Base-by-base conservation (phyloP, 35 echinoderm and acorn worm species). In the Heliocidaris tuberculata region DNA sequence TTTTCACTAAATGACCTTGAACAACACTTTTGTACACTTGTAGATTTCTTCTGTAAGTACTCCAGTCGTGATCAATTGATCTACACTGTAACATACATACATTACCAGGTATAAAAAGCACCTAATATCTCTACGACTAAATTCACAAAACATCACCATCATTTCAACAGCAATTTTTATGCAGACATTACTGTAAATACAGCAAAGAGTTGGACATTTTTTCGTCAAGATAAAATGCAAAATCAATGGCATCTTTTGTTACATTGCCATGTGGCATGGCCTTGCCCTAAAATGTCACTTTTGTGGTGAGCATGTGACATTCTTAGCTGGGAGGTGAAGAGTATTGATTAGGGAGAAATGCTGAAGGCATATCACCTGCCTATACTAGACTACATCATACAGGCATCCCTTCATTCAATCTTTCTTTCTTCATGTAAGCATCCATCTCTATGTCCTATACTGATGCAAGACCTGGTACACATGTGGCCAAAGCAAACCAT, bases 331-430 rank as follows among this genome's bases (percentile, higher is more conserved):
- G 65, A 78, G 65, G 65, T 78, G 65, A 78, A 27, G 27, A n/a
- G 65, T 78, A 78, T 78, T 78, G 65, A 78, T 78, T 78, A 78
- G 27, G 4, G 65, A 29, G 21, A n/a, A 78, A 78, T 19, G 65
- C 65, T 78, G 27, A n/a, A 78, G 65, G 65, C 65, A 78, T 78
- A 78, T 78, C 65, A 78, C 65, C 65, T 78, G 65, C 65, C 65
- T 56, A 2, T 56, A 2, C 9, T 9, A 56, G 52, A 56, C 52
- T 21, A 78, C 65, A 78, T 29, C 65, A 78, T n/a, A 8, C 65
- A 17, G 15, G 21, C 65, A 21, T 42, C 35, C n/a, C n/a, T n/a
- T n/a, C n/a, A n/a, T n/a, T n/a, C n/a, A n/a, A n/a, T n/a, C n/a
- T n/a, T n/a, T n/a, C n/a, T n/a, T n/a, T 42, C 35, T 42, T 42